phyloP scores from a whole-genome alignment of 2,888 invertebrate species.

The Caenorhabditis becei region DNA sequence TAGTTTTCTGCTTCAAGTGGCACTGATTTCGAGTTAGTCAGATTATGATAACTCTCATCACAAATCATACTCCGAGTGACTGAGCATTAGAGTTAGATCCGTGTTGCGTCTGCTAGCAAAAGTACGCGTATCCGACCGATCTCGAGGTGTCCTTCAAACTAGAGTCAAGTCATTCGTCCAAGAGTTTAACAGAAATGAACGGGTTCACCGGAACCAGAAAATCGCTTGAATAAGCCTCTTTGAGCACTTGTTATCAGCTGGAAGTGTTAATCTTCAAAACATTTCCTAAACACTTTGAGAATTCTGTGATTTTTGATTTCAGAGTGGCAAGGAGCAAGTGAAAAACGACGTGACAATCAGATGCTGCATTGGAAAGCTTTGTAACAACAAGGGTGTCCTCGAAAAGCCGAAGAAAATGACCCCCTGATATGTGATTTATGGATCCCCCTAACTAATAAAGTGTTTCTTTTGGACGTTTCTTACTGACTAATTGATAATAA shows the following conservation, averaged over 20 bases:
- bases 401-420: background rate
- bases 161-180: background rate
- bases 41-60: background rate
- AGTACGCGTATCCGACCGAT: background rate
- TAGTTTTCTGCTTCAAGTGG: background rate
- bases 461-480: conserved; percentile 28
- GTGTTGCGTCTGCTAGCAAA: background rate
- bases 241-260: conserved; percentile 2
- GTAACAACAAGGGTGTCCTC: conserved; percentile 20
- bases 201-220: background rate
- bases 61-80: conserved; percentile 3
- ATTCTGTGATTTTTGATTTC: conserved; percentile 15
- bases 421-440: conserved; percentile 4
- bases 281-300: background rate
- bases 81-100: conserved; percentile 3
- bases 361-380: conserved; percentile 31
- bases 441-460: conserved; percentile 27
- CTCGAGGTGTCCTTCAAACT: background rate
- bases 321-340: conserved; percentile 23
- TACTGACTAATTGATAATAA: conserved; percentile 45
- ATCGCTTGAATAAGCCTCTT: background rate
- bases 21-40: background rate
- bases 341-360: conserved; percentile 23
- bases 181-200: background rate
- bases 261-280: background rate